Evolutionary conservation across 2,113 vertebrate species (phyloP).

Genomic region (Mandrillus leucophaeus): DNA sequence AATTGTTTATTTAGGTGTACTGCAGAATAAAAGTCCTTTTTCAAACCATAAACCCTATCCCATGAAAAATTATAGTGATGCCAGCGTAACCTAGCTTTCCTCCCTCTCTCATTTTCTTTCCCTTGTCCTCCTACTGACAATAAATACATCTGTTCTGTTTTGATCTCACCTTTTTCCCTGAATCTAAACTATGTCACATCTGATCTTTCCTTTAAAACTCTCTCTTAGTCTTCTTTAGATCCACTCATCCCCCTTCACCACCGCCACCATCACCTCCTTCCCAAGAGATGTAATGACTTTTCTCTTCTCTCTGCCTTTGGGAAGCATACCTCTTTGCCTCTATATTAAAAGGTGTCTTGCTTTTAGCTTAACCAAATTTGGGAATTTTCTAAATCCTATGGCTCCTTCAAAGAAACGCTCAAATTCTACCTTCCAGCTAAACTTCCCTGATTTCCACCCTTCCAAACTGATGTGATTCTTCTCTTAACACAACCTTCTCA

Average conservation of each 20-base stretch:
- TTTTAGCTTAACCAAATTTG: not conserved
- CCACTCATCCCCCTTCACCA: rapidly evolving
- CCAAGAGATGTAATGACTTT: not conserved
- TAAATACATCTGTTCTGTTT: not conserved
- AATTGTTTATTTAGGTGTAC: not conserved
- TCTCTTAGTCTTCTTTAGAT: not conserved
- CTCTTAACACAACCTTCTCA: not conserved
- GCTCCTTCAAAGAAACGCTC: not conserved
- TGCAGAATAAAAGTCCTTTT: constrained; percentile 8
- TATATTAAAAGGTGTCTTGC: not conserved
- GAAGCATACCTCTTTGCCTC: not conserved
- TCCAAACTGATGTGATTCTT: not conserved
- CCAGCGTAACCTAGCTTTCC: not conserved
- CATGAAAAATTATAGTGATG: not conserved
- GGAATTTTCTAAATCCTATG: not conserved
- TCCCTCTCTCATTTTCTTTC: not conserved
- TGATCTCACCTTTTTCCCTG: not conserved
- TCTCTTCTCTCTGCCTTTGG: not conserved
- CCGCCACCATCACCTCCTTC: not conserved
- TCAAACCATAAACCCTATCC: not conserved
- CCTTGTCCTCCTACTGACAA: not conserved
- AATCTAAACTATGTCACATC: not conserved
- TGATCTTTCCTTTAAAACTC: not conserved
- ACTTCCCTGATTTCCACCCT: not conserved
- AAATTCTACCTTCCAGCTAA: not conserved